Conservation (phyloP, 2,797 vertebrate genomes). For the Tapera naevia region DNA sequence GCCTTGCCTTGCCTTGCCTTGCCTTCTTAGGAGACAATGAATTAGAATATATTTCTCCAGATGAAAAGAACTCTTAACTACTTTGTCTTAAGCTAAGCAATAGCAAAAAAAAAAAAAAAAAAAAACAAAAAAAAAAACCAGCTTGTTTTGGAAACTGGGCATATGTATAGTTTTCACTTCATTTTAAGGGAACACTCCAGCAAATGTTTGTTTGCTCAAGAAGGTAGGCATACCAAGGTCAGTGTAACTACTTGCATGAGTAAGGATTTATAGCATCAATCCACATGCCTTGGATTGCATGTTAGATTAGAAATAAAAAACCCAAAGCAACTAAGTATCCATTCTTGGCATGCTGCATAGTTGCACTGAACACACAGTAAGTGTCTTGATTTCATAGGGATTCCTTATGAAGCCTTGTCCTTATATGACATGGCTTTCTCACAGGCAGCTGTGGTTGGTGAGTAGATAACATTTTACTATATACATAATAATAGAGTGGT, state of each 20-base stretch:
- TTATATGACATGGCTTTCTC: background rate
- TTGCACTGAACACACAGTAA: background rate
- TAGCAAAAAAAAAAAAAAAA: background rate
- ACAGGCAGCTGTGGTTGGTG: background rate
- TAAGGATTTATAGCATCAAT: background rate
- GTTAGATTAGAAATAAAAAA: slow-evolving; percentile 21
- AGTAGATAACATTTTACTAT: background rate
- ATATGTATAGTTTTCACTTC: background rate
- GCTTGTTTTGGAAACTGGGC: background rate
- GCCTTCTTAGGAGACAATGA: background rate
- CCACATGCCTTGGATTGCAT: background rate
- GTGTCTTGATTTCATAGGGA: background rate
- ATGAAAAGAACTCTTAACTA: background rate
- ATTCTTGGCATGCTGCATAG: background rate
- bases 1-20: too few species aligned
- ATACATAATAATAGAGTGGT: background rate
- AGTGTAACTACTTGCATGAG: background rate
- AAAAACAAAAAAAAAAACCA: too few species aligned
- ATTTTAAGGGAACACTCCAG: background rate
- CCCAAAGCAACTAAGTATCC: background rate
- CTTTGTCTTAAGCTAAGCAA: background rate
- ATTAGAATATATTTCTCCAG: background rate
- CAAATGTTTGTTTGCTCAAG: background rate
- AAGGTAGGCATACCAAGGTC: background rate
- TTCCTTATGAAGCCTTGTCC: background rate